phyloP scores from a whole-genome alignment of 2,797 vertebrate species.

The Myotis findleyi region DNA sequence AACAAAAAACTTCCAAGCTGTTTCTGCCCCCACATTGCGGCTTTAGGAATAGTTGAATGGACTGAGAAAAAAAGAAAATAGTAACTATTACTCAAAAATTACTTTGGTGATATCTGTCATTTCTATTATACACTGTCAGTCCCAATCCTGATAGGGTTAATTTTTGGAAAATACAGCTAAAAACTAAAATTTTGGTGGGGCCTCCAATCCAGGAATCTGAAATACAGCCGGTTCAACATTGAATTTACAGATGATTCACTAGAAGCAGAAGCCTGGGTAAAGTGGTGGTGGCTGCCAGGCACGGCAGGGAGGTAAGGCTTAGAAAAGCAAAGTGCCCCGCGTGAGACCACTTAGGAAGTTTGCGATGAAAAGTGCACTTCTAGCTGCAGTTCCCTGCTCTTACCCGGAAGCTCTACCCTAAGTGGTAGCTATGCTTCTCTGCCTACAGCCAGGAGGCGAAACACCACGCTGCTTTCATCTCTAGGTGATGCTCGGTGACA shows the following conservation, averaged over 20 bases:
- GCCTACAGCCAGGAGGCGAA: neutral
- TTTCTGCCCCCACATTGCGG: neutral
- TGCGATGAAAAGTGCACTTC: neutral
- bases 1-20: neutral
- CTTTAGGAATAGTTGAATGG: neutral
- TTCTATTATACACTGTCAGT: neutral
- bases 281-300: neutral
- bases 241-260: neutral
- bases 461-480: neutral
- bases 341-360: neutral
- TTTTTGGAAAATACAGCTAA: neutral
- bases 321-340: neutral
- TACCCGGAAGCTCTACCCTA: neutral
- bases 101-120: neutral
- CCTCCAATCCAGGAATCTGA: constrained; percentile 9
- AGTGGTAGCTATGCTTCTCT: neutral
- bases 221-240: neutral
- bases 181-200: neutral
- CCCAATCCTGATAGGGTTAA: neutral
- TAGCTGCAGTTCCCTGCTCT: neutral
- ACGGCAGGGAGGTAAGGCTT: neutral
- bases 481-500: neutral
- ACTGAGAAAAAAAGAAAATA: neutral
- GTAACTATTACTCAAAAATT: constrained; percentile 19
- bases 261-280: neutral